These are phyloP conservation scores for Cinara cedri DNA, from an alignment of 2,888 invertebrate genomes.

Conservation along the genomic window DNA sequence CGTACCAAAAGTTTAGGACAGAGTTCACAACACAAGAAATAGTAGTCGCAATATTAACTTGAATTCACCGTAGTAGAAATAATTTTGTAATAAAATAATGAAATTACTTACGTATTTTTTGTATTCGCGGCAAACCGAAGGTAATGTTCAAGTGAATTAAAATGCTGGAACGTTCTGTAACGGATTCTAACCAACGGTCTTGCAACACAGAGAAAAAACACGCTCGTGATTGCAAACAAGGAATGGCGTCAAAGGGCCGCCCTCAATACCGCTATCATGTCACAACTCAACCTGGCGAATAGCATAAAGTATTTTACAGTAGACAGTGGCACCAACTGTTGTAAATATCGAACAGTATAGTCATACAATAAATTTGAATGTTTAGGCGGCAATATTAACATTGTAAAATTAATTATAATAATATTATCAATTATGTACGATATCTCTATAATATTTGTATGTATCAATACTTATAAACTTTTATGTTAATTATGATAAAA, in stretches of 20 bases:
- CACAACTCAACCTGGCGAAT: slow-evolving; percentile 4
- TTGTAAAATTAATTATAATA: neutral
- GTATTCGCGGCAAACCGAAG: neutral
- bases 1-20: neutral
- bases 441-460: too few relatives aligned
- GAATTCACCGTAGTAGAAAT: neutral
- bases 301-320: too few relatives aligned
- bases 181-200: slow-evolving; percentile 45
- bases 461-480: too few relatives aligned
- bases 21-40: neutral
- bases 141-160: neutral
- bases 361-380: neutral
- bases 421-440: too few relatives aligned
- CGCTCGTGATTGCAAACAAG: slow-evolving; percentile 32
- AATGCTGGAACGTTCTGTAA: neutral
- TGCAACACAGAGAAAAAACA: slow-evolving; percentile 8
- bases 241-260: slow-evolving; percentile 31
- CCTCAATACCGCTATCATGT: slow-evolving; percentile 35
- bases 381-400: slow-evolving; percentile 7
- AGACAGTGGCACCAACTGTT: neutral
- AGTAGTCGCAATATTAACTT: neutral
- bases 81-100: neutral
- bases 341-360: neutral
- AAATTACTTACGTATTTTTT: slow-evolving; percentile 16
- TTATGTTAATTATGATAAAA: too few relatives aligned